Percentiles rank a stretch among this genome's conserved stretches.
phyloP scores from a whole-genome alignment of 1,140 invertebrate species.

The Neodiprion fabricii region DNA sequence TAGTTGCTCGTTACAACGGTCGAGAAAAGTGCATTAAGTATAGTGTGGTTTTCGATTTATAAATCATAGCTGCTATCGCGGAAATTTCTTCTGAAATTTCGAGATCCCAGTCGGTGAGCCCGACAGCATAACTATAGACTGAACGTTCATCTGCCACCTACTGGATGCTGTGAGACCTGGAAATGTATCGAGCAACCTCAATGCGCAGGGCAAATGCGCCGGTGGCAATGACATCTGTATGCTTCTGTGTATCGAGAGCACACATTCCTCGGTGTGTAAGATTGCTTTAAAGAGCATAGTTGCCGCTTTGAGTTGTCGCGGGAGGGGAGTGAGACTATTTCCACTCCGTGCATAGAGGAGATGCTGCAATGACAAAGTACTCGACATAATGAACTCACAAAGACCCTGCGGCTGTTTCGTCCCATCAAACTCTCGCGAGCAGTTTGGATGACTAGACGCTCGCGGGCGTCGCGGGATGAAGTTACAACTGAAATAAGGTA shows the following conservation, averaged over 20 bases:
- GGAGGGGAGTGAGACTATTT: conserved; percentile 5
- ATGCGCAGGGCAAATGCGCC: conserved; percentile 60
- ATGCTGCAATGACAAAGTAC: conserved; percentile 1
- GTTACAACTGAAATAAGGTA: not conserved
- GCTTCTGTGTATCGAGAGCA: not conserved
- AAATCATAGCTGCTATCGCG: too few relatives aligned
- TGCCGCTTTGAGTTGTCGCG: not conserved
- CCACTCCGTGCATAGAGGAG: not conserved
- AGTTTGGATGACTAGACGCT: not conserved
- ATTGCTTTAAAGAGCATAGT: not conserved
- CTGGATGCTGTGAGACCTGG: conserved; percentile 54
- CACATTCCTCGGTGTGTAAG: not conserved
- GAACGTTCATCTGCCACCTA: conserved; percentile 47
- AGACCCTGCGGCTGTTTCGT: not conserved
- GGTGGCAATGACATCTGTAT: conserved; percentile 7
- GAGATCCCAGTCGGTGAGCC: too few relatives aligned
- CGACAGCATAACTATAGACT: not conserved
- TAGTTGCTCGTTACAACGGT: too few relatives aligned
- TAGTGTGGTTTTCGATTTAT: too few relatives aligned
- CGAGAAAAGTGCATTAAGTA: too few relatives aligned
- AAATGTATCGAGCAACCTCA: conserved; percentile 61
- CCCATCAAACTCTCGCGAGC: not conserved
- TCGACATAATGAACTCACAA: conserved; percentile 1
- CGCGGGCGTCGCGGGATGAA: not conserved
- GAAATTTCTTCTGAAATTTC: too few relatives aligned